Evolutionary conservation across 2,113 vertebrate genomes (phyloP).

Genomic region (Rhombomys opimus): DNA sequence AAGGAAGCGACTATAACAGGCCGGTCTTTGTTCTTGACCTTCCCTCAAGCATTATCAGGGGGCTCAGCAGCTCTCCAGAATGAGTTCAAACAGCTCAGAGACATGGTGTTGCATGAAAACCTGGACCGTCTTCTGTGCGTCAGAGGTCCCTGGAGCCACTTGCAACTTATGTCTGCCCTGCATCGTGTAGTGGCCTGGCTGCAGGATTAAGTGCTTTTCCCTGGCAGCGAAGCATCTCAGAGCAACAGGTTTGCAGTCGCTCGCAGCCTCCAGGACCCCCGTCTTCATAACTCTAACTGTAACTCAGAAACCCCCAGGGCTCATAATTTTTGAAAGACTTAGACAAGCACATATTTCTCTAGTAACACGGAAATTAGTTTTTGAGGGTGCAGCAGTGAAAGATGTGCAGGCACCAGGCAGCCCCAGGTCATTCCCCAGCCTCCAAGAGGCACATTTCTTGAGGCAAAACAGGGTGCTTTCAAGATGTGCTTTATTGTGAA

Average conservation of each 20-base stretch:
- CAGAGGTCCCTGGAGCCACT: slow-evolving; percentile 65
- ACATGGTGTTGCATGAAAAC: slow-evolving; percentile 76
- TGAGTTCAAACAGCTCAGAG: slow-evolving; percentile 65
- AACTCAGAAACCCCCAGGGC: background rate
- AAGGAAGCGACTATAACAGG: slow-evolving; percentile 74
- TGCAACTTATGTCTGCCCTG: slow-evolving; percentile 71
- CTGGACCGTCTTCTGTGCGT: slow-evolving; percentile 74
- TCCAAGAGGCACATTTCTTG: background rate
- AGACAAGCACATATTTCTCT: background rate
- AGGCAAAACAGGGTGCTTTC: background rate
- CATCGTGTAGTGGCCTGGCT: slow-evolving; percentile 61
- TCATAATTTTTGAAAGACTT: background rate
- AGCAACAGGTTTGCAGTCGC: background rate
- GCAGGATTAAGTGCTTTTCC: slow-evolving; percentile 59
- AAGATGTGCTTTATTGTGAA: background rate
- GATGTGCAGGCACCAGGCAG: background rate
- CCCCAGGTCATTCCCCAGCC: background rate
- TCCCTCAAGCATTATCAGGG: slow-evolving; percentile 44
- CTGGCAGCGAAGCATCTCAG: slow-evolving; percentile 46
- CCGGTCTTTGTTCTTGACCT: slow-evolving; percentile 74
- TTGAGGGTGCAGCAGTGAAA: background rate
- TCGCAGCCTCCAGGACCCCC: fast-evolving
- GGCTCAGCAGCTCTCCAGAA: background rate
- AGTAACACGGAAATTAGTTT: background rate
- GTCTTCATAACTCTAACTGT: background rate